Base-by-base conservation (phyloP, 2,113 vertebrate species). In the Chaenogobius annularis region DNA sequence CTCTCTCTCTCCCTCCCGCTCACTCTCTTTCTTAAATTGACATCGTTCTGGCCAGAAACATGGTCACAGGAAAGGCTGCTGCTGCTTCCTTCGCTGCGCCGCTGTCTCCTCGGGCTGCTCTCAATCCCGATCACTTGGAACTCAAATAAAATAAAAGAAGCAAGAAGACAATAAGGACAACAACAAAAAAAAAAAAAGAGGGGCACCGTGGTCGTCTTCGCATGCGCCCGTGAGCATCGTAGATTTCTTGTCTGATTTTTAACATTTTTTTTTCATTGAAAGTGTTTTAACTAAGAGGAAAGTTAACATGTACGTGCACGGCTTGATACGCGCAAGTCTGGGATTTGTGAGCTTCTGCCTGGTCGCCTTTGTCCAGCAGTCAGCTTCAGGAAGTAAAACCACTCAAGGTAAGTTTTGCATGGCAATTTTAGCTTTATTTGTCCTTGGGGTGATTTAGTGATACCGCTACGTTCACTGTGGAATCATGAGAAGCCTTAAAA, bases 361-460 rank as follows among this genome's bases (percentile, higher is more conserved):
- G 91, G 89, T 96, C 84, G 89, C 88, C 92, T 93, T 96, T 93
- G 95, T 98, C 91, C 95, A 94, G 85, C 92, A 93, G 91, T 90
- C 93, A 83, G 94, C 93, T 78, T 93, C 93, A 88, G 94, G 93
- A 86, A 94, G 93, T 93, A 96, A 93, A 94, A 89, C 90, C 84
- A 82, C 91, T 83, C 97, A 95, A 95, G 97, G 97, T 98, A 96
- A 96, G 95, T 91, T 90, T 87, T 85, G 79, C 69, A 72, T 63
- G 40, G 73, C 62, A 44, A 76, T 62, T 77, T 73, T 58, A 52
- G 52, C 48, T 23, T 10, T 52, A 19, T 69, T 11, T 37, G 50
- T 44, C 22, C 40, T n/a, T 22, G 62, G 5, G 10, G n/a, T 44
- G 19, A 48, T 62, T 47, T 46, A 8, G 55, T 1, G 22, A 65